These are phyloP conservation scores for Amphiprion clarkii DNA, from an alignment of 2,797 vertebrate genomes.

Conservation along the genomic window DNA sequence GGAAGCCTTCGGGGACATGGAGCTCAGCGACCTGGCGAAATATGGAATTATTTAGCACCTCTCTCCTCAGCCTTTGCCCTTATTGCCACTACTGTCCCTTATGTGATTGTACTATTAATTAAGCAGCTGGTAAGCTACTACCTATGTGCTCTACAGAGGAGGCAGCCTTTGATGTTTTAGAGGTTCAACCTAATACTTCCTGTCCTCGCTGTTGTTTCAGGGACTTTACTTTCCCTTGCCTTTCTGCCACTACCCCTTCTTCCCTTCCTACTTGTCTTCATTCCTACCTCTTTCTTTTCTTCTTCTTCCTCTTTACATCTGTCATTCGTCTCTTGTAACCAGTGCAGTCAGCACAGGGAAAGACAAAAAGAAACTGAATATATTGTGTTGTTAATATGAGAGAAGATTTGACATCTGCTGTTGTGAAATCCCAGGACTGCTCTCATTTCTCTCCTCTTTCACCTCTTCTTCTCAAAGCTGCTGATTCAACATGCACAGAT, in stretches of 20 bases:
- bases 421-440: conserved; percentile 6
- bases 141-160: conserved; percentile 15
- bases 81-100: background rate
- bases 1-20: conserved; percentile 89
- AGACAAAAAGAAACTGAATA: background rate
- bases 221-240: conserved; percentile 49
- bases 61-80: background rate
- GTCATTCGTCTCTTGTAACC: background rate
- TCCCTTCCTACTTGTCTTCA: background rate
- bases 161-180: conserved; percentile 42
- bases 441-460: background rate
- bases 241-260: background rate
- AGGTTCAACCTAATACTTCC: conserved; percentile 36
- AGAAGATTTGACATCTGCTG: conserved; percentile 27
- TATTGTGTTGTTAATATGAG: conserved; percentile 17
- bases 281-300: background rate
- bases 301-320: background rate
- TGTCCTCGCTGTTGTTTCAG: conserved; percentile 18
- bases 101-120: conserved; percentile 10
- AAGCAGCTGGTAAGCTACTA: conserved; percentile 14
- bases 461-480: conserved; percentile 33
- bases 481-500: conserved; percentile 37
- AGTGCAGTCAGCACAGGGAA: background rate
- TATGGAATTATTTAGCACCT: conserved; percentile 83
- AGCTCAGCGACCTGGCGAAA: conserved; percentile 88